Evolutionary conservation across 2,113 vertebrate species (phyloP), one percentile per base, ranked within the genome.

Genomic region (Choloepus hoffmanni): DNA sequence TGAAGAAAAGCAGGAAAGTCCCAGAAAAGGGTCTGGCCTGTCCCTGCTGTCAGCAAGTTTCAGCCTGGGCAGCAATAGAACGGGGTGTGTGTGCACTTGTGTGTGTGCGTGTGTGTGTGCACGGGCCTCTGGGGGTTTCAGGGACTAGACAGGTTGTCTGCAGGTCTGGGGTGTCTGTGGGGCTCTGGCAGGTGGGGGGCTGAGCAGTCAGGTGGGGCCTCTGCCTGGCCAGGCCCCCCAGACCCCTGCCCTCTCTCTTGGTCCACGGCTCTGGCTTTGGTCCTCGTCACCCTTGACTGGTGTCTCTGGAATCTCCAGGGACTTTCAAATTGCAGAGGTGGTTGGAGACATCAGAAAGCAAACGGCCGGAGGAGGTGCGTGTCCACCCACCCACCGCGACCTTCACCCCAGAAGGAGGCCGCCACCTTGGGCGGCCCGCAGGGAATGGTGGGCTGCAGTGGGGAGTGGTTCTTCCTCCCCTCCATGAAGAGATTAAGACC

Each of bases 1-100:
- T 96, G 96, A 30, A 70, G 95, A 50, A 94, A 77, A 94, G 92
- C 94, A 11, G 9, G 92, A 58, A 92, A 18, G 76, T 96, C 93
- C 55, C 24, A 85, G 90, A 36, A 43, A 96, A 63, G 85, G 79
- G 76, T 26, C 60, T 60, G 1, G 15, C 43, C 73, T 26, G 43
- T 82, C 67, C 86, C 33, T n/a, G 19, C 65, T 53, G 62, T 97
- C 74, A 11, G 9, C 82, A 11, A 23, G 76, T n/a, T 91, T 81
- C 78, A 10, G 6, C 0, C 10, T 0, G 43, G 12, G 67, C 55
- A 14, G 82, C 76, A 30, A 90, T 36, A 36, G 43, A 65, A 40
- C 8, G 14, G 55, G 67, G 24, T 24, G 33, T 24, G 79, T 9
- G 30, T 63, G 62, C 21, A 19, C 55, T 23, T 23, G 67, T 16